Conservation (phyloP, 1,140 invertebrate genomes). For the Drosophila pseudoananassae region DNA sequence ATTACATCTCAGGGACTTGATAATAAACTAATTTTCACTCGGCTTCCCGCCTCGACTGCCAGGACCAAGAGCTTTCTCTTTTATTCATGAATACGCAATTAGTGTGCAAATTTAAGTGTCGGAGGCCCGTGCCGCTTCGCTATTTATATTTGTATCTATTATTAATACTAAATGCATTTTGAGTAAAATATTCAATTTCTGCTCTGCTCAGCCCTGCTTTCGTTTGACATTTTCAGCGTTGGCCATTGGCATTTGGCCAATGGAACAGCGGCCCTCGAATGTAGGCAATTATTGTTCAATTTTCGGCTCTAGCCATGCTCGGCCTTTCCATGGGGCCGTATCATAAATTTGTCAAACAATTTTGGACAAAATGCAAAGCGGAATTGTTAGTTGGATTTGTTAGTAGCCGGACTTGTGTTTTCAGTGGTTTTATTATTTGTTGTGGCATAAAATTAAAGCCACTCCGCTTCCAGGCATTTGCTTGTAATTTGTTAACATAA, state of each 20-base stretch:
- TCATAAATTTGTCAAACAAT: slow-evolving; percentile 37
- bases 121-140: slow-evolving; percentile 32
- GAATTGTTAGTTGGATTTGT: not conserved
- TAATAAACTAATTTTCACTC: slow-evolving; percentile 75
- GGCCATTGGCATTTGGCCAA: slow-evolving; percentile 57
- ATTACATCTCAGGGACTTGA: slow-evolving; percentile 78
- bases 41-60: slow-evolving; percentile 16
- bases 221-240: slow-evolving; percentile 24
- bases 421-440: not conserved
- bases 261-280: slow-evolving; percentile 4
- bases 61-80: slow-evolving; percentile 38
- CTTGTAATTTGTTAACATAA: slow-evolving; percentile 28
- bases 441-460: slow-evolving; percentile 5
- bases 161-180: slow-evolving; percentile 72
- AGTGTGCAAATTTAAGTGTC: slow-evolving; percentile 74
- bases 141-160: slow-evolving; percentile 57
- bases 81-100: slow-evolving; percentile 81
- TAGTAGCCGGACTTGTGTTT: not conserved
- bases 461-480: not conserved
- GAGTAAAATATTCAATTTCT: slow-evolving; percentile 67
- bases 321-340: slow-evolving; percentile 18
- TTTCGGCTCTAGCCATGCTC: slow-evolving; percentile 38
- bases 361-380: not conserved
- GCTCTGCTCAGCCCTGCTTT: slow-evolving; percentile 2
- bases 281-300: slow-evolving; percentile 49